These are phyloP conservation scores for Lasioglossum morio DNA, from an alignment of 2,888 invertebrate genomes.

Conservation along the genomic window DNA sequence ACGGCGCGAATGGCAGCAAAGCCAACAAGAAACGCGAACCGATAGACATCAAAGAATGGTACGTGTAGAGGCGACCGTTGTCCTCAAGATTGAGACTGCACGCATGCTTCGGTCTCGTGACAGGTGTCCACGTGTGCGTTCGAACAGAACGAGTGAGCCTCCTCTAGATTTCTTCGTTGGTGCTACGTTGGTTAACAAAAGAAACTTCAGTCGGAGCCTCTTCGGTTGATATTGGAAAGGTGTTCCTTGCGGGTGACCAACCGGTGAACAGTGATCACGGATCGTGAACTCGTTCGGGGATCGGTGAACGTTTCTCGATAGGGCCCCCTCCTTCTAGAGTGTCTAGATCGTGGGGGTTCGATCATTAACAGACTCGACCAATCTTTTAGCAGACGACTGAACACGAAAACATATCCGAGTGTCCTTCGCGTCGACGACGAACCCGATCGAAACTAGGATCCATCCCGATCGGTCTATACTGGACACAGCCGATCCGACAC, in stretches of 20 bases:
- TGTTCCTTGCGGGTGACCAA: neutral
- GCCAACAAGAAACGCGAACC: slow-evolving; percentile 90
- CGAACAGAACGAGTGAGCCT: slow-evolving; percentile 33
- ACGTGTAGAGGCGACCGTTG: slow-evolving; percentile 88
- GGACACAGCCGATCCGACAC: neutral
- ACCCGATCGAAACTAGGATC: neutral
- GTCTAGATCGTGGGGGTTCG: neutral
- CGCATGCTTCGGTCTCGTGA: slow-evolving; percentile 35
- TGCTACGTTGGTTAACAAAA: slow-evolving; percentile 18
- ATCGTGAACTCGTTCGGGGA: slow-evolving; percentile 20
- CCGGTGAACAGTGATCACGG: slow-evolving; percentile 15
- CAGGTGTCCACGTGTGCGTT: slow-evolving; percentile 7
- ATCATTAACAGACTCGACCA: neutral
- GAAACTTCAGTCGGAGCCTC: neutral
- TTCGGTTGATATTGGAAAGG: neutral
- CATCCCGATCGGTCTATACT: neutral
- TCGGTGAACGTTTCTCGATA: neutral
- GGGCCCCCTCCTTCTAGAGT: neutral
- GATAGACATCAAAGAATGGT: slow-evolving; percentile 98
- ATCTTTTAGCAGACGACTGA: slow-evolving; percentile 9
- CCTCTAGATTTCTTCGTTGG: slow-evolving; percentile 33
- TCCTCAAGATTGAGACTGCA: slow-evolving; percentile 12
- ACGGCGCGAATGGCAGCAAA: slow-evolving; percentile 81
- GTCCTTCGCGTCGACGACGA: neutral
- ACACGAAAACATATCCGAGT: slow-evolving; percentile 30